Conservation (phyloP, 2,113 vertebrate species). For the Nothoprocta pentlandii region DNA sequence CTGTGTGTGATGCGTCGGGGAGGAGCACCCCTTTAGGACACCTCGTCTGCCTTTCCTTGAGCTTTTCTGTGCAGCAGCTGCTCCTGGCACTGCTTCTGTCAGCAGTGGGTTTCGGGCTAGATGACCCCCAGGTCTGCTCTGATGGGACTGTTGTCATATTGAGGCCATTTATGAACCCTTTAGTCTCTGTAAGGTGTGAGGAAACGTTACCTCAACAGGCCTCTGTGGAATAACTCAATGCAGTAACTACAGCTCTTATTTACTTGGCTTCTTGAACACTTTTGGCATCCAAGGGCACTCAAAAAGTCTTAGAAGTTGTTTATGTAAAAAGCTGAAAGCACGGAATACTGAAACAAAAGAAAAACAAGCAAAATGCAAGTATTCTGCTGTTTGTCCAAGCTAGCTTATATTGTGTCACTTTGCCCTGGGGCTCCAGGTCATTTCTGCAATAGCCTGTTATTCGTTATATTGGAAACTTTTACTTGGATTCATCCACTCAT, state of each 20-base stretch:
- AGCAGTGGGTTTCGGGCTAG: not conserved
- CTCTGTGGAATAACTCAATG: not conserved
- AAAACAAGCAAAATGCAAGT: not conserved
- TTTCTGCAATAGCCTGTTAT: not conserved
- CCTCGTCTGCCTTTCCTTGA: not conserved
- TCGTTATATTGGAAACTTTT: not conserved
- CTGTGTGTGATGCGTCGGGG: not conserved
- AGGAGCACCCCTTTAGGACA: not conserved
- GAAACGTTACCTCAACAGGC: not conserved
- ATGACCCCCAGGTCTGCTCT: not conserved
- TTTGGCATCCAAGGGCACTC: not conserved
- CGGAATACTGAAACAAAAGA: not conserved
- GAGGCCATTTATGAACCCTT: not conserved
- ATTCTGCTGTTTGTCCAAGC: not conserved
- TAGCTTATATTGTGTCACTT: fast-evolving
- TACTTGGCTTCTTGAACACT: not conserved
- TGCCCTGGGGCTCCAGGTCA: not conserved
- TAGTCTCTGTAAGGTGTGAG: not conserved
- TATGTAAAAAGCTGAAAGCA: not conserved
- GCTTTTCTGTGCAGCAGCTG: not conserved
- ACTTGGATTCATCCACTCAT: not conserved
- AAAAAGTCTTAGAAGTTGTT: not conserved
- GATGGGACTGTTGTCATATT: not conserved
- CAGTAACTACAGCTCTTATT: not conserved
- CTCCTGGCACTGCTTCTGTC: not conserved